Base-by-base conservation (phyloP, 64 coral and sea anemone genomes). In the Montipora foliosa region DNA sequence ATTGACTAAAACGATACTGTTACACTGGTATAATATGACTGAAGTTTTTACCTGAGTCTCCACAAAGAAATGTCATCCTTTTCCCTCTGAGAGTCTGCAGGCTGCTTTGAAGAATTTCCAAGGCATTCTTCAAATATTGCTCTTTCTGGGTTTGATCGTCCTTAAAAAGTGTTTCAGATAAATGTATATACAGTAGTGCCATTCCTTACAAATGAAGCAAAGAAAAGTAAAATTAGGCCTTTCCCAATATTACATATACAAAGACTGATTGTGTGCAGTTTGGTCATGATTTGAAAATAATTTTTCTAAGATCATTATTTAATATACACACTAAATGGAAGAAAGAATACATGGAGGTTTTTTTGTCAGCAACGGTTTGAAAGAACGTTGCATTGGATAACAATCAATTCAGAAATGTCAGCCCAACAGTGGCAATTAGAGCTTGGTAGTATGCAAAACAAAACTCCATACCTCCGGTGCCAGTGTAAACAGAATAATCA, bases 31-130 rank as follows among this genome's bases (percentile, higher is more conserved):
- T 37, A 37, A 37, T 37, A 37, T 37, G 37, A 37, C 37, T 37
- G 5, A 71, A 24, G 5, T 71, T 68, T 68, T 87, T 47, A 96
- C 97, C 97, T 91, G 97, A 69, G 89, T 99, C 97, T 79, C 97
- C 97, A 94, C 97, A 99, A 62, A 95, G 78, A 79, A 99, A 99
- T 71, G 97, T 99, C 16, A 93, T 10, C 46, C 97, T 90, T 59
- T 75, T 91, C 21, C 92, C 89, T 77, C 59, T 94, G 0, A 99
- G 84, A 11, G n/a, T 78, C 8, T 89, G 83, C 69, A 87, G 82
- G 78, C 62, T 71, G 51, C 57, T 70, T 87, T 96, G 89, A 6
- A 99, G 87, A 77, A 96, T 94, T 73, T 82, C 75, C 8, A 94
- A 79, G 62, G 97, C 92, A 89, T 89, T 94, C 7, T 76, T 80